Evolutionary conservation across 2,113 vertebrate genomes (phyloP), one percentile per base, ranked within the genome.

Genomic region (Cynopterus brachyotis): DNA sequence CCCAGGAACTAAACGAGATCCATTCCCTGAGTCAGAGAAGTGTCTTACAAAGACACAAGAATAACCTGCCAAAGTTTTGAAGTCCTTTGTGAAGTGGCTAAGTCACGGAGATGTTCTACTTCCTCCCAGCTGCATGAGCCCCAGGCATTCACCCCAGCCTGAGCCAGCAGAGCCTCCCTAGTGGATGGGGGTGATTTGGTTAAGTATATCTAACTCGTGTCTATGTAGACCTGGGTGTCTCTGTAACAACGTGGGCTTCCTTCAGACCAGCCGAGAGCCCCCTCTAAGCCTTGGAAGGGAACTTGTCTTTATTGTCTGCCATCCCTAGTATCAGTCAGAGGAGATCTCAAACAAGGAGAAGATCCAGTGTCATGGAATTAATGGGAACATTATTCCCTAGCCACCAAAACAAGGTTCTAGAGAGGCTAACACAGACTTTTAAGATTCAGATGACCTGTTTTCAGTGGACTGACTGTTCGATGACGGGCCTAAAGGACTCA

Each of bases 391-490:
- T 32, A 2, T 42, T 32, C 42, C 50, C 4, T 69, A 70, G 26
- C 76, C 16, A 40, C 15, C 8, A 70, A 89, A 85, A 69, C 32
- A 7, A 85, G 75, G 30, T 42, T 70, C n/a, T 60, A 26, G 37
- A 0, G 17, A 94, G 35, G 35, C 60, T 37, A 50, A 40, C 30
- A 32, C 16, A 55, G 87, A 73, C 59, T 37, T 13, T 69, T 8
- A 35, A 55, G 53, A 76, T 35, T 26, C 0, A 28, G 40, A 57
- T 47, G 72, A 73, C 4, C 28, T 9, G 42, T 55, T 7, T 79
- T 67, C 66, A 35, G 2, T 0, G 11, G 30, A 50, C 13, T 5
- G 9, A 70, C 50, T 20, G 0, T 10, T 35, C 62, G 53, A 0
- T n/a, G 24, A 35, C 15, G 28, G 28, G 26, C 20, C 45, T 35